Conservation (phyloP, 1,140 invertebrate genomes). For the Leptoteleia sp. region DNA sequence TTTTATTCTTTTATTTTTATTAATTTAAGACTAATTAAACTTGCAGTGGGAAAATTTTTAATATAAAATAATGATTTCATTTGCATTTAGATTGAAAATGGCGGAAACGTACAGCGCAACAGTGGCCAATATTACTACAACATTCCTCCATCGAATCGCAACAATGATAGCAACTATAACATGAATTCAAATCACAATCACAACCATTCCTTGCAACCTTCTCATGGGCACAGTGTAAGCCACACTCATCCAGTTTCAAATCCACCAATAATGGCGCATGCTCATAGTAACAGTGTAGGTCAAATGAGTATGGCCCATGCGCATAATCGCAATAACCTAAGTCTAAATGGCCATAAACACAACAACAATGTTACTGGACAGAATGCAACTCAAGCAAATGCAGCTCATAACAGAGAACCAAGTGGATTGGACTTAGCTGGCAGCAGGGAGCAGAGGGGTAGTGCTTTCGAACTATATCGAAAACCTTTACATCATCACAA, state of each 20-base stretch:
- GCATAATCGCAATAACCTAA: slow-evolving; percentile 80
- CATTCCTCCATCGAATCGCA: slow-evolving; percentile 81
- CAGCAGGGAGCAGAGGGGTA: slow-evolving; percentile 94
- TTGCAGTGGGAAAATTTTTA: too few species aligned
- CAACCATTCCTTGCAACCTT: slow-evolving; percentile 78
- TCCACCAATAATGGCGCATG: slow-evolving; percentile 79
- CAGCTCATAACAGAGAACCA: slow-evolving; percentile 81
- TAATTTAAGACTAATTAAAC: too few species aligned
- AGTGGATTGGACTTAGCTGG: slow-evolving; percentile 88
- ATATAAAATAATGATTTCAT: too few species aligned
- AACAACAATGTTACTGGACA: slow-evolving; percentile 70
- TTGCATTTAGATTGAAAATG: slow-evolving; percentile 76
- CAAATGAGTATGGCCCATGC: slow-evolving; percentile 78
- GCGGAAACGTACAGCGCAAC: slow-evolving; percentile 73
- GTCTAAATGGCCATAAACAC: slow-evolving; percentile 75
- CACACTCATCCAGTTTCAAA: slow-evolving; percentile 83
- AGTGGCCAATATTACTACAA: slow-evolving; percentile 84
- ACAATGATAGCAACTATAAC: slow-evolving; percentile 71
- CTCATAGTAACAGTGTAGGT: slow-evolving; percentile 80
- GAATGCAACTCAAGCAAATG: slow-evolving; percentile 60
- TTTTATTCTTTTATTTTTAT: too few species aligned
- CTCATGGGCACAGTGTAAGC: slow-evolving; percentile 76
- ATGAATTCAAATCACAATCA: slow-evolving; percentile 81
- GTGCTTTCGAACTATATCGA: slow-evolving; percentile 96
- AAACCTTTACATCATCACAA: slow-evolving; percentile 91